Evolutionary conservation across 2,888 invertebrate genomes (phyloP), one percentile per base, ranked within the genome.

Genomic region (Cephus rjabovi): DNA sequence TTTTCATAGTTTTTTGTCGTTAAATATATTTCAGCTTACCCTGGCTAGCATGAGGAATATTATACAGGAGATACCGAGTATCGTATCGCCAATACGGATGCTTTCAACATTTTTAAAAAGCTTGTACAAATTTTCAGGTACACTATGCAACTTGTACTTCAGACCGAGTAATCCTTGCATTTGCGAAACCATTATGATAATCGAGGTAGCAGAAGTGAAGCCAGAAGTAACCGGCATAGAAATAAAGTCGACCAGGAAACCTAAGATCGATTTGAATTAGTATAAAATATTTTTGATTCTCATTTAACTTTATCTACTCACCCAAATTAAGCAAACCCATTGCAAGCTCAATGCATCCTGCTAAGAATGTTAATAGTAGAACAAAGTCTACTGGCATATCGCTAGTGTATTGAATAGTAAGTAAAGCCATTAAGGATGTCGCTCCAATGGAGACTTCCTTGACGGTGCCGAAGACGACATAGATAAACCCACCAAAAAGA

Each of bases 391-490:
- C 89, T 1, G 96, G 95, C 85, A 95, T 93, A 35, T 94, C 94
- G 81, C 93, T 93, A 76, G 96, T 95, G 85, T 94, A 95, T 87
- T 96, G 95, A 81, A 95, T 93, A 56, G 96, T 96, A 86, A 98
- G 92, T 76, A 98, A 93, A 68, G 98, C 96, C 97, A 98, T 97
- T 80, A 98, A 94, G 85, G 98, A 97, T 0, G 98, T 98, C 0
- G 98, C 98, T n/a, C 98, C 97, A 83, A 97, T 96, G 0, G 96
- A 96, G 3, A 97, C 96, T 92, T 97, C 96, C 89, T 95, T 96
- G 83, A 96, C 95, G 0, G 97, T 97, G 70, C 98, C 98, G 86
- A 98, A 95, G 85, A 97, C 91, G 77, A 96, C 93, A 92, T 99
- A 99, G 77, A 98, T 93, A 86, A 98, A 96, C 89, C 89, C 86